phyloP scores from a whole-genome alignment of 2,888 invertebrate species.

The Icerya purchasi region DNA sequence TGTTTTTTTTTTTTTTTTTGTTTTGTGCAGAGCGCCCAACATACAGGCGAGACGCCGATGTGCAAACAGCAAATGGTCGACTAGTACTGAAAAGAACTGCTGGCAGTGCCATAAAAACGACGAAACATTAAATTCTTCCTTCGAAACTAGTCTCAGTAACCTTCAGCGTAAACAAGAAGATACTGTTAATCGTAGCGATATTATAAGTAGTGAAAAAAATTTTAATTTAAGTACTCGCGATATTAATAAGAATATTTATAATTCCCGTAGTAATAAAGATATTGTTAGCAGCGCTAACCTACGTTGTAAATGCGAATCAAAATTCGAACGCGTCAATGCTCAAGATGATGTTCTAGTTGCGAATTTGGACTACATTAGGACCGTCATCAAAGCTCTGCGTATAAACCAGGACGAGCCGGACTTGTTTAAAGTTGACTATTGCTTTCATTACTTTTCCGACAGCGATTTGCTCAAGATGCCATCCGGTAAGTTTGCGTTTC shows the following conservation, averaged over 20 bases:
- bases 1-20: no score
- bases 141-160: not conserved
- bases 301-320: no score
- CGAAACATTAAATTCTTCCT: not conserved
- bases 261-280: no score
- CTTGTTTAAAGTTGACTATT: not conserved
- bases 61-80: no score
- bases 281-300: no score
- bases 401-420: not conserved
- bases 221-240: no score
- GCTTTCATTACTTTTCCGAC: conserved; percentile 11
- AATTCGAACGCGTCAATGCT: not conserved
- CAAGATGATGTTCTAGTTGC: not conserved
- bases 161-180: not conserved
- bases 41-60: no score
- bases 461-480: conserved; percentile 12
- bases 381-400: not conserved
- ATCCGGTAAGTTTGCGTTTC: conserved; percentile 9
- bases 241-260: no score
- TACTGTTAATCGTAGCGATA: not conserved
- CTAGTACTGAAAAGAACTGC: no score
- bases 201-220: not conserved
- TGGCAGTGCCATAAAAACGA: not conserved
- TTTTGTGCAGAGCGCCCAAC: no score
- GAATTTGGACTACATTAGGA: not conserved